Percentiles rank a stretch among this genome's conserved stretches.
Conservation (phyloP, 2,113 vertebrate species). For the Megaceryle torquata region DNA sequence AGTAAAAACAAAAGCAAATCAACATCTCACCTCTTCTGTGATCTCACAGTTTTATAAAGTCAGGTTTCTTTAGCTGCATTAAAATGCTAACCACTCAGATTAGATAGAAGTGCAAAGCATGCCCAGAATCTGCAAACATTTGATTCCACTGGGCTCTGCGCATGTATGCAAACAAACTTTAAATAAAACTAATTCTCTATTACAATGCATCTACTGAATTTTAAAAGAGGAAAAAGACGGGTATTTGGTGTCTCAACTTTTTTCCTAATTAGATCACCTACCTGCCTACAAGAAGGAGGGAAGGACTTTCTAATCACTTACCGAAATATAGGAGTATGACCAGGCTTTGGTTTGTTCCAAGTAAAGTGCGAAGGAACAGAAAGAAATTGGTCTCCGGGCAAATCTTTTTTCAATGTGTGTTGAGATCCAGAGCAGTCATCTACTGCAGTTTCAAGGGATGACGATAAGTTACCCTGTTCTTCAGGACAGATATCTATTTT, state of each 20-base stretch:
- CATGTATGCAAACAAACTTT: background rate
- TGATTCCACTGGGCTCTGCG: background rate
- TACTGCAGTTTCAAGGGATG: slow-evolving; percentile 85
- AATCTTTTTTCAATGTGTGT: slow-evolving; percentile 91
- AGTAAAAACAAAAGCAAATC: background rate
- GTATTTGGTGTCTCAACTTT: background rate
- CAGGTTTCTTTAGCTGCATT: background rate
- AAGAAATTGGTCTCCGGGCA: slow-evolving; percentile 91
- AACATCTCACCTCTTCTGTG: background rate
- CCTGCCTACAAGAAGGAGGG: background rate
- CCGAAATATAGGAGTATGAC: slow-evolving; percentile 97
- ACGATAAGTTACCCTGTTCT: slow-evolving; percentile 87
- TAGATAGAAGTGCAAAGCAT: background rate
- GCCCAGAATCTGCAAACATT: background rate
- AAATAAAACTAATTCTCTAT: background rate
- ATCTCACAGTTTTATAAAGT: background rate
- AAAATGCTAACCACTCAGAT: background rate
- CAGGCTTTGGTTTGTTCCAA: slow-evolving; percentile 98
- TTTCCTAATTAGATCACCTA: background rate
- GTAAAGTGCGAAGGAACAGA: slow-evolving; percentile 96
- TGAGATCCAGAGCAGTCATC: slow-evolving; percentile 84
- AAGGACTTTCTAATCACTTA: slow-evolving; percentile 64
- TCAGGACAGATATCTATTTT: slow-evolving; percentile 89
- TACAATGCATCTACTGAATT: background rate
- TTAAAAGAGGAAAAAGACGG: background rate